Evolutionary conservation across 2,888 invertebrate genomes (phyloP).

Genomic region (Drosophila paramelanica): DNA sequence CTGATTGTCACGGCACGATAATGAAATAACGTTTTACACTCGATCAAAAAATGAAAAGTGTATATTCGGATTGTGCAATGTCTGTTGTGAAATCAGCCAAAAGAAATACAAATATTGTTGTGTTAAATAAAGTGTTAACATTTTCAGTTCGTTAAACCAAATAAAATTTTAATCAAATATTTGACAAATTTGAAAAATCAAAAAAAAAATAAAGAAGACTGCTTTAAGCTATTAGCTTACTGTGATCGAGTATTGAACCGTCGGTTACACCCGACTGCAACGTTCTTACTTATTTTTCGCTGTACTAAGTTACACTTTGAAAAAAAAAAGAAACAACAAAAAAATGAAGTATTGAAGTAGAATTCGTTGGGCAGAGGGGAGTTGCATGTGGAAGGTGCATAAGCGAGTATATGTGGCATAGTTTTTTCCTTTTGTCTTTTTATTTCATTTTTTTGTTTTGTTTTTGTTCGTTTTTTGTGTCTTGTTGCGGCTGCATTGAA

Average conservation of each 20-base stretch:
- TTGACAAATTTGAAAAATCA: no score
- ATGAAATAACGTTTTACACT: slow-evolving; percentile 62
- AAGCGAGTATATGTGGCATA: slow-evolving; percentile 30
- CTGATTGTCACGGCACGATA: slow-evolving; percentile 76
- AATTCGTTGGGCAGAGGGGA: slow-evolving; percentile 2
- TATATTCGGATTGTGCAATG: neutral
- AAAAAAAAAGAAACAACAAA: slow-evolving; percentile 6
- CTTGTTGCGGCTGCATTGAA: slow-evolving; percentile 34
- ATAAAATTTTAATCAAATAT: no score
- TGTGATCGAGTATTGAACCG: no score
- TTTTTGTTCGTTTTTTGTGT: slow-evolving; percentile 3
- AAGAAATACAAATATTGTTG: no score
- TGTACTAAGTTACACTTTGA: slow-evolving; percentile 15
- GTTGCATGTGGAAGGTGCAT: slow-evolving; percentile 33
- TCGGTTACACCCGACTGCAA: no score
- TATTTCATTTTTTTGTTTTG: slow-evolving; percentile 3
- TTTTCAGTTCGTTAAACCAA: no score
- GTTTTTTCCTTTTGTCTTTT: slow-evolving; percentile 4
- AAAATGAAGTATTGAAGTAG: slow-evolving; percentile 40
- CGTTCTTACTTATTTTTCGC: neutral
- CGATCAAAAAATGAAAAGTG: neutral
- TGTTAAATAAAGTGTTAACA: no score
- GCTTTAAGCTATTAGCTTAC: no score
- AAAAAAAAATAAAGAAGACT: no score
- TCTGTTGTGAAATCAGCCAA: no score